Evolutionary conservation across 2,888 invertebrate genomes (phyloP).

Genomic region (Oligia latruncula): DNA sequence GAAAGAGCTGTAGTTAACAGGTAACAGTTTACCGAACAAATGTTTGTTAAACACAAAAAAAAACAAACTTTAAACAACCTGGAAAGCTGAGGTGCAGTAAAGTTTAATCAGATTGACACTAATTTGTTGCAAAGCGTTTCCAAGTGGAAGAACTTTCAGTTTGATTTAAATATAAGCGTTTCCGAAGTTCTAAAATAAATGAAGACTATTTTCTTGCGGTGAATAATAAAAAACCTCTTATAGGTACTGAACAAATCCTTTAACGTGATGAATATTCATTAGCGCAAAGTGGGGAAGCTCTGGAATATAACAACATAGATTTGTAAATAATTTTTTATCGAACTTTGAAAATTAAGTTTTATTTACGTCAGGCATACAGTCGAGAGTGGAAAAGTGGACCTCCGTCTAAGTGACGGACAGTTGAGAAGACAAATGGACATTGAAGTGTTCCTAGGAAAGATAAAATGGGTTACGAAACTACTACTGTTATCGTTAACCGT

Average conservation of each 20-base stretch:
- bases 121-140: slow-evolving; percentile 56
- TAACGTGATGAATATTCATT: slow-evolving; percentile 52
- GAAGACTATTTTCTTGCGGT: slow-evolving; percentile 44
- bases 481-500: slow-evolving; percentile 22
- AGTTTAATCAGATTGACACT: slow-evolving; percentile 55
- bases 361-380: slow-evolving; percentile 69
- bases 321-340: not conserved
- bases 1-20: slow-evolving; percentile 14
- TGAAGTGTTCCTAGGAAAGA: slow-evolving; percentile 64
- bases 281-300: not conserved
- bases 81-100: slow-evolving; percentile 31
- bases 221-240: slow-evolving; percentile 49
- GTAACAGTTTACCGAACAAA: slow-evolving; percentile 20
- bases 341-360: slow-evolving; percentile 59
- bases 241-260: slow-evolving; percentile 49
- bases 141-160: slow-evolving; percentile 45
- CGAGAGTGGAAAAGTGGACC: slow-evolving; percentile 70
- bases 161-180: slow-evolving; percentile 49
- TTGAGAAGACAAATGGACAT: slow-evolving; percentile 76
- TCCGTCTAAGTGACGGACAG: slow-evolving; percentile 73
- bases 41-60: slow-evolving; percentile 38
- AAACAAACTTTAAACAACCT: slow-evolving; percentile 35
- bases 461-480: slow-evolving; percentile 48
- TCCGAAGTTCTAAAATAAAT: slow-evolving; percentile 47
- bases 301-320: slow-evolving; percentile 9